Conservation (phyloP, 2,888 invertebrate genomes). For the Drosophila mayaguana region DNA sequence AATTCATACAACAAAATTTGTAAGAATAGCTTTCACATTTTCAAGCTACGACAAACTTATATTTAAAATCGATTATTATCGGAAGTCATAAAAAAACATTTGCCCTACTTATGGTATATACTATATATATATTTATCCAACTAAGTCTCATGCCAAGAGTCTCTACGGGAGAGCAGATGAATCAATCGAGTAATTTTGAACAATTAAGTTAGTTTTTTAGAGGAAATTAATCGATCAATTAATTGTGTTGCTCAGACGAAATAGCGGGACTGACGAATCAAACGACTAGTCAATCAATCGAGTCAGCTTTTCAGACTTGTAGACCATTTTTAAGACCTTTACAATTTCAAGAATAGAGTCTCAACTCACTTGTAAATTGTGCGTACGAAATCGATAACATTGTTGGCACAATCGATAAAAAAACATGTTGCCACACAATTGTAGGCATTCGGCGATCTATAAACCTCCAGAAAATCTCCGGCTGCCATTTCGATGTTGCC, state of each 20-base stretch:
- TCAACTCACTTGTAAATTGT: slow-evolving; percentile 89
- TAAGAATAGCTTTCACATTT: not conserved
- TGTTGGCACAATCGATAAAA: slow-evolving; percentile 99
- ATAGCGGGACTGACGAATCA: not conserved
- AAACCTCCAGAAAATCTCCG: slow-evolving; percentile 95
- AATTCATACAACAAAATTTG: not conserved
- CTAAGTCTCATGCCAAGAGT: not conserved
- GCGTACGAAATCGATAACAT: slow-evolving; percentile 97
- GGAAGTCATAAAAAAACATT: not conserved
- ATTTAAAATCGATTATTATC: not conserved
- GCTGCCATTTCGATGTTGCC: slow-evolving; percentile 96
- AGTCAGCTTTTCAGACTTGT: not conserved
- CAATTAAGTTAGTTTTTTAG: too few species aligned
- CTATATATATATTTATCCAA: not conserved
- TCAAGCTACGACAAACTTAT: too few species aligned
- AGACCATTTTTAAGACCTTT: too few species aligned
- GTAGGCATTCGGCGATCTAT: slow-evolving; percentile 86
- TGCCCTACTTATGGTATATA: not conserved
- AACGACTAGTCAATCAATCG: not conserved
- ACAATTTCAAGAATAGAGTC: too few species aligned
- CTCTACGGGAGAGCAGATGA: too few species aligned
- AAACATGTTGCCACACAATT: slow-evolving; percentile 98
- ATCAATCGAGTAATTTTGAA: too few species aligned
- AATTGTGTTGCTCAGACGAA: too few species aligned
- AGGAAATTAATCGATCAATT: too few species aligned